Percentiles rank a stretch among this genome's conserved stretches.
Evolutionary conservation across 2,797 vertebrate species (phyloP).

Genomic region (Myripristis jacobus): DNA sequence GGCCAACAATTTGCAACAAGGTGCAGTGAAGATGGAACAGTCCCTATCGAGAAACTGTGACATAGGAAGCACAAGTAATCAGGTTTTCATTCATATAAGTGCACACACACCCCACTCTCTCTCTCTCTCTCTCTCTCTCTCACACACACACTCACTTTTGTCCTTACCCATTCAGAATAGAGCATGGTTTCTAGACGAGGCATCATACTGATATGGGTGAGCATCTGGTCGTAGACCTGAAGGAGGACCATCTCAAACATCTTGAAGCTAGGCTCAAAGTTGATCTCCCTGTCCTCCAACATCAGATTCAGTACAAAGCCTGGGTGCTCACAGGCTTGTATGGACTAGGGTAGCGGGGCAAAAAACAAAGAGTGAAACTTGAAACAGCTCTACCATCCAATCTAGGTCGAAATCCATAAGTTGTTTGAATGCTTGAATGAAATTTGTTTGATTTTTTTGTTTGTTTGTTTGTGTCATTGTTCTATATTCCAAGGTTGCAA

Average conservation of each 20-base stretch:
- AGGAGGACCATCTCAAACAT: constrained; percentile 83
- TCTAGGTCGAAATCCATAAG: background rate
- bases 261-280: constrained; percentile 86
- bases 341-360: constrained; percentile 74
- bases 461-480: background rate
- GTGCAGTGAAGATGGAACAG: background rate
- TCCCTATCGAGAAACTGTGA: background rate
- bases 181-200: constrained; percentile 89
- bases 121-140: too few relatives aligned
- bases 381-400: background rate
- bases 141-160: background rate
- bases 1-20: too few relatives aligned
- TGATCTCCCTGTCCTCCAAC: constrained; percentile 83
- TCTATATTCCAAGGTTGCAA: background rate
- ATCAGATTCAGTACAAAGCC: constrained; percentile 87
- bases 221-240: constrained; percentile 85
- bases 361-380: background rate
- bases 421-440: background rate
- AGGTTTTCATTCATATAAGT: background rate
- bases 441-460: too few relatives aligned
- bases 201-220: constrained; percentile 82
- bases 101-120: background rate
- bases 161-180: constrained; percentile 87
- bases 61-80: background rate
- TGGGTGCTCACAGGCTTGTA: constrained; percentile 81